Evolutionary conservation across 2,888 invertebrate genomes (phyloP), one percentile per base, ranked within the genome.

Genomic region (Nebria brevicollis): DNA sequence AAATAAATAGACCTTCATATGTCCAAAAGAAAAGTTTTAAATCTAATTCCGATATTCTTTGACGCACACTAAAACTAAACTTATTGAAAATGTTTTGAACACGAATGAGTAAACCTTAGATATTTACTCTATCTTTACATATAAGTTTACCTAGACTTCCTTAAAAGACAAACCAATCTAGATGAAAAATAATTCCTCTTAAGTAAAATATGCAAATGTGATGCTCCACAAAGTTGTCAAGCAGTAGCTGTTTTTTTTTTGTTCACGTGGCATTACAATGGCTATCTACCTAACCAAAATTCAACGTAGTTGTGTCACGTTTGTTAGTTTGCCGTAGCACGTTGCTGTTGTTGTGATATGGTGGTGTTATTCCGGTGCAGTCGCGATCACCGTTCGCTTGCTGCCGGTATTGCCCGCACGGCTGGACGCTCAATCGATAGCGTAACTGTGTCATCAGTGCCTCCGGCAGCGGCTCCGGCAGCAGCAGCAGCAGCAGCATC

Each of bases 361-460:
- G 2, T 54, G 54, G 7, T 54, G 54, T 13, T 13, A 54, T 34
- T 66, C 20, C 76, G 66, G 25, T 66, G 66, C 25, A 8, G 25
- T n/a, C 26, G 25, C 77, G 20, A 43, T 68, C 76, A 66, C 76
- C 64, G 54, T 8, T 54, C 54, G 54, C 54, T 11, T 54, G 54
- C 54, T 54, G 54, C 54, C 54, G 54, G 54, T 54, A 54, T 54
- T 8, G 11, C 13, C 7, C 54, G 54, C 54, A 8, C 54, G 54
- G 13, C 54, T 54, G 2, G 26, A 70, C 70, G 25, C 3, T 34
- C 7, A 70, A 70, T 70, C 70, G 70, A 70, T 70, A 70, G 70
- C 34, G 70, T 70, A 70, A 70, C 70, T 70, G 70, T 70, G 70
- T 70, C 70, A 70, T 70, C 70, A 70, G 70, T 70, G 70, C 70